phyloP scores from a whole-genome alignment of 2,113 vertebrate genomes.

The Pachypanchax playfairii region DNA sequence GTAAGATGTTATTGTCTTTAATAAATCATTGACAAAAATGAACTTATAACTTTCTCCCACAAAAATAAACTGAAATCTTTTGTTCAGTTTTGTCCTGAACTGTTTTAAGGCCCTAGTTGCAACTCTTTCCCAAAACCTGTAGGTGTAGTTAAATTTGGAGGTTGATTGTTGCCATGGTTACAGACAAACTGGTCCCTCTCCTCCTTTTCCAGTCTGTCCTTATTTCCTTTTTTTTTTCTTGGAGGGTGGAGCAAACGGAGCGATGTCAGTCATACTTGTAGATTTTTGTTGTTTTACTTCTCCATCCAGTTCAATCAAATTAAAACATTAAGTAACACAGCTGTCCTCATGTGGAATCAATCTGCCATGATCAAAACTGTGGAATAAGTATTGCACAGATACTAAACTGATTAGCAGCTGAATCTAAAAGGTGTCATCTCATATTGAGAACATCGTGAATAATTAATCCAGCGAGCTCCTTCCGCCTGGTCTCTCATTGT shows the following conservation, averaged over 20 bases:
- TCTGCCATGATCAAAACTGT: not conserved
- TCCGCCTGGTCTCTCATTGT: slow-evolving; percentile 37
- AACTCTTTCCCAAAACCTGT: not conserved
- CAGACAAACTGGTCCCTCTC: slow-evolving; percentile 18
- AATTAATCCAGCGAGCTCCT: slow-evolving; percentile 33
- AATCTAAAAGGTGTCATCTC: slow-evolving; percentile 23
- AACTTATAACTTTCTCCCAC: too few species aligned
- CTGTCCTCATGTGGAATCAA: not conserved
- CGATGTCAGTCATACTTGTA: too few species aligned
- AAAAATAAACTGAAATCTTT: too few species aligned
- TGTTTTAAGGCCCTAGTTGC: not conserved
- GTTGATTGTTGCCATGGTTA: slow-evolving; percentile 46
- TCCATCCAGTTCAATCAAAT: too few species aligned
- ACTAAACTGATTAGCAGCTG: slow-evolving; percentile 18
- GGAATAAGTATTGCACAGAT: slow-evolving; percentile 1
- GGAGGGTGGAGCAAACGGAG: too few species aligned
- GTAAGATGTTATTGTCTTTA: too few species aligned
- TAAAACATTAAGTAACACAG: too few species aligned
- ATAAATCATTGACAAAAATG: too few species aligned
- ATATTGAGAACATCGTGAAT: slow-evolving; percentile 26
- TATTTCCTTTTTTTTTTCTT: slow-evolving; percentile 18
- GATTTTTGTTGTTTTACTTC: too few species aligned
- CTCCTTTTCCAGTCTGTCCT: not conserved
- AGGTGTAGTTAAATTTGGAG: slow-evolving; percentile 4
- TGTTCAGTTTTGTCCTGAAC: not conserved